Evolutionary conservation across 2,888 invertebrate genomes (phyloP).

Genomic region (Eledona agricola): DNA sequence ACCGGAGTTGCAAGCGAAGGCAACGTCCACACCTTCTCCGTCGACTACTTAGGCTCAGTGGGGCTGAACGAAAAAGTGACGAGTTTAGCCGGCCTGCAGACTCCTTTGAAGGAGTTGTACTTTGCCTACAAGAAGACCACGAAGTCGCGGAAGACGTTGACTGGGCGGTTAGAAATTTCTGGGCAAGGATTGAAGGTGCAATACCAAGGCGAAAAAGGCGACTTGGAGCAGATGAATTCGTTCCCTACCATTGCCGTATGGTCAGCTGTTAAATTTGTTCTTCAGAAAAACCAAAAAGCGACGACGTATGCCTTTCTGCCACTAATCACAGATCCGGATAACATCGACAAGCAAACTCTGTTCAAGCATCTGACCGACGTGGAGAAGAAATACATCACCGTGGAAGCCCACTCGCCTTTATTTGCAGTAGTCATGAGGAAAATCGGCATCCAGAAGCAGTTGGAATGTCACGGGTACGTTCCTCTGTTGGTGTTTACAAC

Average conservation of each 20-base stretch:
- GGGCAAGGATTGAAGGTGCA: slow-evolving; percentile 77
- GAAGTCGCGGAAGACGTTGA: slow-evolving; percentile 59
- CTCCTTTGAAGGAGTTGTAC: slow-evolving; percentile 79
- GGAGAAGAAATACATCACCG: slow-evolving; percentile 69
- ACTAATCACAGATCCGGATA: slow-evolving; percentile 82
- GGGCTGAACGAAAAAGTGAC: slow-evolving; percentile 82
- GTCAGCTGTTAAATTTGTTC: slow-evolving; percentile 89
- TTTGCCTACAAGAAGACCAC: slow-evolving; percentile 68
- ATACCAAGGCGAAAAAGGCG: slow-evolving; percentile 70
- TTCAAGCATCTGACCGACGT: slow-evolving; percentile 67
- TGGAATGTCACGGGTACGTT: slow-evolving; percentile 82
- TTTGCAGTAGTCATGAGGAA: slow-evolving; percentile 92
- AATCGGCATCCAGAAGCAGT: slow-evolving; percentile 76
- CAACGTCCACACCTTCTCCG: slow-evolving; percentile 66
- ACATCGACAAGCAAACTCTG: slow-evolving; percentile 76
- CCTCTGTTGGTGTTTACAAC: too few relatives aligned
- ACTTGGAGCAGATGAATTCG: slow-evolving; percentile 76
- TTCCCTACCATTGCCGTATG: slow-evolving; percentile 93
- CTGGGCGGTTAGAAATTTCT: slow-evolving; percentile 74
- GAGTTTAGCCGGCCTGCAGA: slow-evolving; percentile 83
- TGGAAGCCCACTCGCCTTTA: slow-evolving; percentile 77
- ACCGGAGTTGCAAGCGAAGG: slow-evolving; percentile 67
- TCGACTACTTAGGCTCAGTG: slow-evolving; percentile 84
- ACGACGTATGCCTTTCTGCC: slow-evolving; percentile 80
- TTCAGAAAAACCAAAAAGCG: slow-evolving; percentile 68